These are phyloP conservation scores for Ophion ventricosus DNA, from an alignment of 2,888 invertebrate genomes.

Conservation along the genomic window DNA sequence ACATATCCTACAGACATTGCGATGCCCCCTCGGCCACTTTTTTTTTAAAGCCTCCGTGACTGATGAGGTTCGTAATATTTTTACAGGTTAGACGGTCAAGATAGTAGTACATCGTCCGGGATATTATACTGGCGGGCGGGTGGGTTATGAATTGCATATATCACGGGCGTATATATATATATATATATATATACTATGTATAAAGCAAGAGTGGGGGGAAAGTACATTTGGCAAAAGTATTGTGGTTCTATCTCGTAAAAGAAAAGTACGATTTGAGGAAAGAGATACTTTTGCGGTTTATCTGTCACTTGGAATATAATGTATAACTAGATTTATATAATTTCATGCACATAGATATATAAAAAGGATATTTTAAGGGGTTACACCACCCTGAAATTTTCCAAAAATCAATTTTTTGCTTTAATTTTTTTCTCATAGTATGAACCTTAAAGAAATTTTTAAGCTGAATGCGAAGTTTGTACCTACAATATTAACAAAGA, in stretches of 20 bases:
- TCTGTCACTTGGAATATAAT: slow-evolving; percentile 53
- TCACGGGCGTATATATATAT: background rate
- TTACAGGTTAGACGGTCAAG: slow-evolving; percentile 67
- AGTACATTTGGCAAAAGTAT: slow-evolving; percentile 55
- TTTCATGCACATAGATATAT: slow-evolving; percentile 19
- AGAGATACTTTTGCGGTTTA: slow-evolving; percentile 50
- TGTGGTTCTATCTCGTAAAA: slow-evolving; percentile 32
- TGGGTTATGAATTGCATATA: slow-evolving; percentile 15
- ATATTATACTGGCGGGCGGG: slow-evolving; percentile 45
- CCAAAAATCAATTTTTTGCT: no score
- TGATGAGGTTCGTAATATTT: slow-evolving; percentile 70
- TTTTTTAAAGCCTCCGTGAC: slow-evolving; percentile 60
- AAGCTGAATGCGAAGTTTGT: no score
- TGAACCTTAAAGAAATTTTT: no score
- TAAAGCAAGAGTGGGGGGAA: background rate
- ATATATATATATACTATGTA: background rate
- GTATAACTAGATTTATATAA: slow-evolving; percentile 39
- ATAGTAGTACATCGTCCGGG: slow-evolving; percentile 51
- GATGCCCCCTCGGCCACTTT: slow-evolving; percentile 4
- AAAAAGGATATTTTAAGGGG: slow-evolving; percentile 33
- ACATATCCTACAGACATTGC: slow-evolving; percentile 44
- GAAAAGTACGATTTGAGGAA: slow-evolving; percentile 44
- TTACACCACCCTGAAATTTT: no score
- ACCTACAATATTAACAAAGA: no score
- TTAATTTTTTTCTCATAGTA: no score